Conservation (phyloP, 2,888 invertebrate species). For the Agrotis clavis region DNA sequence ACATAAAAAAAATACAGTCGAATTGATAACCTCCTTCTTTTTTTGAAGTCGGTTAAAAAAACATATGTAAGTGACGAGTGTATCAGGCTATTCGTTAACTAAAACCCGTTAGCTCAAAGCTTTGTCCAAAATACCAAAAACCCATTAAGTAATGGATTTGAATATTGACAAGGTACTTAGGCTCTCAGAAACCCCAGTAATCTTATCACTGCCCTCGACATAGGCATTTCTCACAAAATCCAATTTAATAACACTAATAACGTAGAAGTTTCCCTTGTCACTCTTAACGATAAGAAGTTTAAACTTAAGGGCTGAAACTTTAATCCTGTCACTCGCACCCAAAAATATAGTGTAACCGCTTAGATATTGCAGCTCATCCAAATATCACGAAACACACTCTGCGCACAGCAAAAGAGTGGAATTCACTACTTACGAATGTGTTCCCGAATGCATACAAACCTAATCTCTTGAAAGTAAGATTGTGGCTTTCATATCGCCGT, state of each 20-base stretch:
- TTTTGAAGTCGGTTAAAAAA: too few species aligned
- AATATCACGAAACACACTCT: too few species aligned
- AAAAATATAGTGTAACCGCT: background rate
- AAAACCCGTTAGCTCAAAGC: background rate
- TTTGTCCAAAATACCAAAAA: background rate
- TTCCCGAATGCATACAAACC: too few species aligned
- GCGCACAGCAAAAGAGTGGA: too few species aligned
- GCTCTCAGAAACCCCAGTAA: conserved; percentile 5
- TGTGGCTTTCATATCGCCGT: too few species aligned
- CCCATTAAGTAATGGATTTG: background rate
- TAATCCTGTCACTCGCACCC: conserved; percentile 7
- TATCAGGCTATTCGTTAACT: too few species aligned
- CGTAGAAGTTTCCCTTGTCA: conserved; percentile 16
- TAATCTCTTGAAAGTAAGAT: too few species aligned
- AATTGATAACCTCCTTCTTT: too few species aligned
- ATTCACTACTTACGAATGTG: too few species aligned
- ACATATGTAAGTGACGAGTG: background rate
- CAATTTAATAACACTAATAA: conserved; percentile 23
- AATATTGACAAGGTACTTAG: conserved; percentile 9
- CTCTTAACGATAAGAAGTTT: conserved; percentile 33
- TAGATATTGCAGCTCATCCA: background rate
- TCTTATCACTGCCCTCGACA: background rate
- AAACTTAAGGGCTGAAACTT: conserved; percentile 24
- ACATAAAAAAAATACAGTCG: too few species aligned
- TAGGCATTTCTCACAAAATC: conserved; percentile 2